phyloP scores from a whole-genome alignment of 2,888 invertebrate species.

The Peribatodes rhomboidaria region DNA sequence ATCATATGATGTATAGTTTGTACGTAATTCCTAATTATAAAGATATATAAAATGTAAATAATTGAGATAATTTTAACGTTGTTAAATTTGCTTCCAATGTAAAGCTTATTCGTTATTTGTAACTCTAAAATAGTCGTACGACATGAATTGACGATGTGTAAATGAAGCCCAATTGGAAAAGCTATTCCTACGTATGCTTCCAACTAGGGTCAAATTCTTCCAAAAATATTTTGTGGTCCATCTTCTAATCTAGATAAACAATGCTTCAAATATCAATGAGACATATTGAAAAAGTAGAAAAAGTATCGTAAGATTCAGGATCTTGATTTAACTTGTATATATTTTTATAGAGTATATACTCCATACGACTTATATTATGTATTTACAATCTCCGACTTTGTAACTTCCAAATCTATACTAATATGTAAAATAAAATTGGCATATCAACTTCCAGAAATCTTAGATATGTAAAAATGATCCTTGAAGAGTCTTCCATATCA shows the following conservation, averaged over 20 bases:
- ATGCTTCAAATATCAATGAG: constrained; percentile 81
- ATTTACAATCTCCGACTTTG: constrained; percentile 79
- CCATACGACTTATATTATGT: constrained; percentile 59
- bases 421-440: constrained; percentile 78
- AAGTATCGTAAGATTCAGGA: constrained; percentile 64
- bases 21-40: constrained; percentile 49
- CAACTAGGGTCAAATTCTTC: constrained; percentile 55
- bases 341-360: constrained; percentile 85
- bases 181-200: constrained; percentile 42
- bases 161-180: constrained; percentile 37
- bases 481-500: constrained; percentile 86
- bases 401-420: constrained; percentile 78
- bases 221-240: constrained; percentile 73
- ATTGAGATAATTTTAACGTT: constrained; percentile 76
- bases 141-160: constrained; percentile 55
- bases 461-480: constrained; percentile 71
- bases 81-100: constrained; percentile 82
- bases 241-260: constrained; percentile 61
- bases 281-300: constrained; percentile 81
- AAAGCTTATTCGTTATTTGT: constrained; percentile 79
- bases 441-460: constrained; percentile 85
- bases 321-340: constrained; percentile 78
- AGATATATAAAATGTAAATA: constrained; percentile 73
- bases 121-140: constrained; percentile 66
- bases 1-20: constrained; percentile 74